Percentiles rank a stretch among this genome's conserved stretches.
phyloP scores from a whole-genome alignment of 1,140 invertebrate species.

The Bactericera cockerelli region DNA sequence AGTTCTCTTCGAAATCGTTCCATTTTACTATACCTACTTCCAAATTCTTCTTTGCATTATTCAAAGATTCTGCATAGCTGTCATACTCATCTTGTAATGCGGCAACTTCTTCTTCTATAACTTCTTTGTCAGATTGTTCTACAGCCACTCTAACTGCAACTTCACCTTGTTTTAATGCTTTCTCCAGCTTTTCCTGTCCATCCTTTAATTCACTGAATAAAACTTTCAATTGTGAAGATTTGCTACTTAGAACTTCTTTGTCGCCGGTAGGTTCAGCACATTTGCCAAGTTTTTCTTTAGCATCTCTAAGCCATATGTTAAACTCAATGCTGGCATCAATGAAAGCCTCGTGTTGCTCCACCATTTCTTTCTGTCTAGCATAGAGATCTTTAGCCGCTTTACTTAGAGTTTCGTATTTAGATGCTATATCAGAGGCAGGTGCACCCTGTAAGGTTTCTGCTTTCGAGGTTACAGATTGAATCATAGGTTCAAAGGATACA shows the following conservation, averaged over 20 bases:
- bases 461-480: constrained; percentile 79
- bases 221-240: constrained; percentile 50
- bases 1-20: constrained; percentile 90
- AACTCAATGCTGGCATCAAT: constrained; percentile 84
- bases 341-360: constrained; percentile 77
- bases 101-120: constrained; percentile 81
- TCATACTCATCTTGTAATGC: constrained; percentile 76
- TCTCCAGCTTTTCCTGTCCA: constrained; percentile 64
- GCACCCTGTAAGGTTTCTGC: constrained; percentile 72
- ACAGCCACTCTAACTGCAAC: constrained; percentile 64
- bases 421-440: constrained; percentile 73
- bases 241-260: constrained; percentile 70
- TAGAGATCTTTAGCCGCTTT: constrained; percentile 65
- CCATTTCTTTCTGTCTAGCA: constrained; percentile 68
- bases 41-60: constrained; percentile 62
- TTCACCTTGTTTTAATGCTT: constrained; percentile 63
- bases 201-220: constrained; percentile 63
- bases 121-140: constrained; percentile 61
- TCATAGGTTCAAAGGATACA: constrained; percentile 88
- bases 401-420: constrained; percentile 74
- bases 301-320: constrained; percentile 73
- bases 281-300: constrained; percentile 78
- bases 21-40: constrained; percentile 85
- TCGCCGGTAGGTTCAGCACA: constrained; percentile 88
- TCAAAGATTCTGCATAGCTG: constrained; percentile 58